Conservation (phyloP, 1,140 invertebrate genomes). For the Drosophila guanche region DNA sequence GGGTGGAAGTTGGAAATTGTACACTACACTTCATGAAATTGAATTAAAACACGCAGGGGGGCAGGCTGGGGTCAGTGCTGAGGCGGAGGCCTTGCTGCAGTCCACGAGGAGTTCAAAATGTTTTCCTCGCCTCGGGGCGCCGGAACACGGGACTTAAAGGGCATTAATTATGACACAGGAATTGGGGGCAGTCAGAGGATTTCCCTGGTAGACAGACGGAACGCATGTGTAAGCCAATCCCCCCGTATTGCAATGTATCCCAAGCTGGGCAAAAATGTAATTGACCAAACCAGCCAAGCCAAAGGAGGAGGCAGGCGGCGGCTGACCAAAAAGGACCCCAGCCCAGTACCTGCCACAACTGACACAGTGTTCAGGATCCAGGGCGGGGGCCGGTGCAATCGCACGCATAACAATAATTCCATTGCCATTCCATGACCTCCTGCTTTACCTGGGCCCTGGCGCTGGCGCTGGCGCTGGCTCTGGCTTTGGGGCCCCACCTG, state of each 20-base stretch:
- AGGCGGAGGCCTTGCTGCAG: slow-evolving; percentile 27
- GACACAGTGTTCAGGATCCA: slow-evolving; percentile 57
- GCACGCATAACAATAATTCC: slow-evolving; percentile 69
- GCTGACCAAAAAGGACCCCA: slow-evolving; percentile 23
- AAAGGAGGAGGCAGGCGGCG: neutral
- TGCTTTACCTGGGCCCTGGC: slow-evolving; percentile 19
- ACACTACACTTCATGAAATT: slow-evolving; percentile 67
- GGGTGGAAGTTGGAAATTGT: slow-evolving; percentile 39
- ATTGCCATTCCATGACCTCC: slow-evolving; percentile 24
- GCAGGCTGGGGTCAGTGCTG: neutral
- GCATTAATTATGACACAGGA: slow-evolving; percentile 75
- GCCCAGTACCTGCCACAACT: slow-evolving; percentile 67
- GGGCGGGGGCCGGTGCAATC: slow-evolving; percentile 22
- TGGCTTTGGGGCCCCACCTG: slow-evolving; percentile 58
- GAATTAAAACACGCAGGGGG: slow-evolving; percentile 60
- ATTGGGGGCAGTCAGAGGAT: slow-evolving; percentile 17
- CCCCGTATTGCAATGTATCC: slow-evolving; percentile 43
- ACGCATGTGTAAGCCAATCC: slow-evolving; percentile 42
- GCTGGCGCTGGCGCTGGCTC: slow-evolving; percentile 8
- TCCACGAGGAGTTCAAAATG: slow-evolving; percentile 52
- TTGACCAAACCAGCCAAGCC: slow-evolving; percentile 46
- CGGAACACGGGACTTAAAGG: slow-evolving; percentile 73
- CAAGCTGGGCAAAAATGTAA: slow-evolving; percentile 66
- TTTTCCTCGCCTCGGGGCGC: slow-evolving; percentile 61
- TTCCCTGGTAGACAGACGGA: slow-evolving; percentile 37